Base-by-base conservation (phyloP, 2,113 vertebrate species). In the Callipepla squamata region DNA sequence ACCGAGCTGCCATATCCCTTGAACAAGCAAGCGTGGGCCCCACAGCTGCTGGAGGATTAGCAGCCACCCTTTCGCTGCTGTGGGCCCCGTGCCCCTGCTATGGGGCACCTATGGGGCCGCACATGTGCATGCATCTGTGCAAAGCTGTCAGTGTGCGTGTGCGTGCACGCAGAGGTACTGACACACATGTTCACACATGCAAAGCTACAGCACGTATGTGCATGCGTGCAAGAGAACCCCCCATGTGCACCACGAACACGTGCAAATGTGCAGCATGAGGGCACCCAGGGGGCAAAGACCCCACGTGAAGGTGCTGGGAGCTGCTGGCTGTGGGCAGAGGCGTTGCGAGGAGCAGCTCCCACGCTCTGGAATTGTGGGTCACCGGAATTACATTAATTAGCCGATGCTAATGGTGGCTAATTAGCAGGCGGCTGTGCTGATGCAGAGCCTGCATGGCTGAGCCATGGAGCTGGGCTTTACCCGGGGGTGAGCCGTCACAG, bases 1-100 rank as follows among this genome's bases (percentile, higher is more conserved):
- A 96, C 92, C 70, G 30, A 97, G 93, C 89, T 94, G 94, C 85
- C 89, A 90, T 93, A 96, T 97, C 96, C 96, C 95, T 96, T 96
- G 92, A 92, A 95, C 96, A 96, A 97, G 95, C 94, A 97, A 94
- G 87, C 74, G 73, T 7, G 28, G 88, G 92, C 82, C 82, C 80
- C 28, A 28, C 95, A 96, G 96, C 95, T 96, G 96, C 95, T 0
- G 14, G 61, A 4, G 70, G 96, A 95, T 92, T 95, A 95, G 50
- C 70, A 80, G 62, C 61, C 87, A 96, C 96, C 75, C 94, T 94
- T 95, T 95, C 26, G 0, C 75, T 94, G 85, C 92, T 67, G 11
- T 38, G 48, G 81, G 30, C 57, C 44, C 91, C 9, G 51, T 17
- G 53, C 53, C 53, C 53, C 61, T 40, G 61, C 61, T 40, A 17